Evolutionary conservation across 2,113 vertebrate species (phyloP), one percentile per base, ranked within the genome.

Genomic region (Nannobrachium achirus): DNA sequence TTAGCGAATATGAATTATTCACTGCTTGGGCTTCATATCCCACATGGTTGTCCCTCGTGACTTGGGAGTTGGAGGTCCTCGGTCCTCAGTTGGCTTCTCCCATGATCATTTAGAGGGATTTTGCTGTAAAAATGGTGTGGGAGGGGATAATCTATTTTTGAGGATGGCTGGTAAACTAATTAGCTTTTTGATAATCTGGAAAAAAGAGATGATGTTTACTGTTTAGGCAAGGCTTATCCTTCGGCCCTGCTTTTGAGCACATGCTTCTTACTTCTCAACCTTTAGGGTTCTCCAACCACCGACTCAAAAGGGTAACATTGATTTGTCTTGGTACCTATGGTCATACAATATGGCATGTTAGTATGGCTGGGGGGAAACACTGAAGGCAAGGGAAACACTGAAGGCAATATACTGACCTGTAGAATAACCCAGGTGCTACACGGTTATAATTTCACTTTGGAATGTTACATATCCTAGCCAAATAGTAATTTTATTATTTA

Each of bases 1-100:
- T 87, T 82, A 79, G 56, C 1, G 42, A 58, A 69, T 77, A 75
- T 84, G 70, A 84, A 84, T 89, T 82, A 82, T 89, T 81, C 76
- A 85, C 71, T 76, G 60, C 64, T 11, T 0, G 11, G 56, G 63
- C 69, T 70, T 85, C 62, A 51, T 83, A 51, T 77, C 78, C 77
- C 78, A 69, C 82, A 73, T 72, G 82, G 78, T 71, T 60, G 67
- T 50, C 66, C 74, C 74, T 84, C 73, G 61, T 45, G 79, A 71
- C 81, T 33, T 82, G 71, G n/a, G 79, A 88, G 77, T 73, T 67
- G 58, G 63, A 74, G 70, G 80, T 87, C 76, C 66, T 71, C 19
- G 18, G 50, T 69, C 40, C 46, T 76, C 78, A 69, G 64, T 66
- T 33, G 25, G 20, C 70, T 33, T 49, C 53, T 49, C 66, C n/a